phyloP scores from a whole-genome alignment of 2,888 invertebrate genomes.

The Chaetogeoica ovagalla region DNA sequence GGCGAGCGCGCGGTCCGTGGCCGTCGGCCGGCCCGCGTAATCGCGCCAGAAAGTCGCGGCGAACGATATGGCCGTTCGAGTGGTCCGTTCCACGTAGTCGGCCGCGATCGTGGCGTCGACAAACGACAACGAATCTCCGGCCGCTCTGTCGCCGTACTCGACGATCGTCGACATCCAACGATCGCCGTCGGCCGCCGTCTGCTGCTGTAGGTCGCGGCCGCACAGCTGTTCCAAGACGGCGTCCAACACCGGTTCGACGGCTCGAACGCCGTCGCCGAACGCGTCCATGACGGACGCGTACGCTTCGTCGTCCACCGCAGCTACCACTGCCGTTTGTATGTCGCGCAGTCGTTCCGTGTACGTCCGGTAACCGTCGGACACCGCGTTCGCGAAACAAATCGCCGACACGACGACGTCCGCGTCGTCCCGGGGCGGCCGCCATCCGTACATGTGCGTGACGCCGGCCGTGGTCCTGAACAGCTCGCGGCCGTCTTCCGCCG shows the following conservation, averaged over 20 bases:
- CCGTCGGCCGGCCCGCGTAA: not conserved
- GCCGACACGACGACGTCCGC: not conserved
- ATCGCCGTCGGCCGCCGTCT: not conserved
- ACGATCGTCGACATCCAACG: constrained; percentile 10
- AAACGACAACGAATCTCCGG: not conserved
- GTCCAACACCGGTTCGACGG: constrained; percentile 23
- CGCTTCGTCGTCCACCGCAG: not conserved
- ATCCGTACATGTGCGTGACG: not conserved
- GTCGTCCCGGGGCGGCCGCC: not conserved
- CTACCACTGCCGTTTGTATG: not conserved
- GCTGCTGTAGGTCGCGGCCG: not conserved
- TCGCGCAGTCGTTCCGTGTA: not conserved
- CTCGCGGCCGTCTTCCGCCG: not conserved
- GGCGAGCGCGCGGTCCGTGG: not conserved
- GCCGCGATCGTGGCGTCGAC: not conserved
- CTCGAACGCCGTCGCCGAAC: not conserved
- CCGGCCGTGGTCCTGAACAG: not conserved
- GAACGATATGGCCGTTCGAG: not conserved
- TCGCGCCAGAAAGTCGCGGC: constrained; percentile 2
- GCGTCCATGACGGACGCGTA: not conserved
- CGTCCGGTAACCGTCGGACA: not conserved
- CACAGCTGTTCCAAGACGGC: constrained; percentile 26
- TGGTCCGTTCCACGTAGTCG: not conserved
- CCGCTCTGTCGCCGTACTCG: constrained; percentile 14
- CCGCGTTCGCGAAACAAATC: not conserved